A percentile compares a stretch with the other conserved stretches of the same genome.
These are phyloP conservation scores for Rattus norvegicus DNA, from an alignment of 2,113 vertebrate species.

Conservation along the genomic window GRCr8 NC_086039.1:109491001-109491500, in stretches of 20 bases:
- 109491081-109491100: neutral
- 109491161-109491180: conserved; percentile 20
- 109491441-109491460: neutral
- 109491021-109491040: neutral
- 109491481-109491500: neutral
- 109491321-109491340: conserved; percentile 36
- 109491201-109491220: conserved; percentile 20
- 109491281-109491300: conserved; percentile 33
- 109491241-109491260: neutral
- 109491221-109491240: neutral
- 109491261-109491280: neutral
- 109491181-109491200: neutral
- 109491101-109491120: conserved; percentile 11
- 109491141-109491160: conserved; percentile 11
- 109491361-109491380: neutral
- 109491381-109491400: neutral
- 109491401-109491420: neutral
- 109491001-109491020: conserved; percentile 14
- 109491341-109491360: neutral
- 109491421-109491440: neutral
- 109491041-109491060: conserved; percentile 41
- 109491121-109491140: neutral
- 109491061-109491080: conserved; percentile 15
- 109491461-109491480: neutral
- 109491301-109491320: conserved; percentile 3